phyloP scores from a whole-genome alignment of 2,113 vertebrate genomes.

The Oryzias celebensis region DNA sequence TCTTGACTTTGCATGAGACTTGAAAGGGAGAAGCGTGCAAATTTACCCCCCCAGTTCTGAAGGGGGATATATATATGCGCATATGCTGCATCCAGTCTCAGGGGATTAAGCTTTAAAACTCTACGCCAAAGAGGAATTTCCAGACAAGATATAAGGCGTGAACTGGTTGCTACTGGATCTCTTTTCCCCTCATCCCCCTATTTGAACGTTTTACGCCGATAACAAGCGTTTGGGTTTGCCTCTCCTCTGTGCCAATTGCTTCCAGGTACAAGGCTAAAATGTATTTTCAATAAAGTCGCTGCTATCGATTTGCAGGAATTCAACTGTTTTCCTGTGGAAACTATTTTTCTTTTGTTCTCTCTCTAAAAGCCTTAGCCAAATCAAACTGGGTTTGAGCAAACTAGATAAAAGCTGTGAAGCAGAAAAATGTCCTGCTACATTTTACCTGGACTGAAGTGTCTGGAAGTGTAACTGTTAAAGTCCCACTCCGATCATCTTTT shows the following conservation, averaged over 20 bases:
- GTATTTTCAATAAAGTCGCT: neutral
- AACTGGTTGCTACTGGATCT: neutral
- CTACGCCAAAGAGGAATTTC: neutral
- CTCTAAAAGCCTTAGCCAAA: too few species aligned
- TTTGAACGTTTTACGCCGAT: slow-evolving; percentile 2
- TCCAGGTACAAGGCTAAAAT: neutral
- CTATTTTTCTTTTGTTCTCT: neutral
- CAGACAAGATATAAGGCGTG: neutral
- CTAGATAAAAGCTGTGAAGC: too few species aligned
- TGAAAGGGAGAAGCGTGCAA: neutral
- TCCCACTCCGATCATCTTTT: too few species aligned
- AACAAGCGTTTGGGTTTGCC: neutral
- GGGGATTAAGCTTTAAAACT: neutral
- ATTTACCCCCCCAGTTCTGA: neutral
- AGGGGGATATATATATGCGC: neutral
- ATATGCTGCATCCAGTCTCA: neutral
- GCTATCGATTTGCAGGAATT: neutral
- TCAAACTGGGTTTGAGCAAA: too few species aligned
- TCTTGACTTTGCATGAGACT: neutral
- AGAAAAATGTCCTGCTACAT: too few species aligned
- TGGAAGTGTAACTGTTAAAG: too few species aligned
- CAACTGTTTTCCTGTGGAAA: neutral
- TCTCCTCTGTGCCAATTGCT: neutral
- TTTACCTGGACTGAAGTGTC: too few species aligned
- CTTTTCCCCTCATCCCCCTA: neutral